Evolutionary conservation across 1,140 invertebrate species (phyloP).

Genomic region (Eupeodes corollae): DNA sequence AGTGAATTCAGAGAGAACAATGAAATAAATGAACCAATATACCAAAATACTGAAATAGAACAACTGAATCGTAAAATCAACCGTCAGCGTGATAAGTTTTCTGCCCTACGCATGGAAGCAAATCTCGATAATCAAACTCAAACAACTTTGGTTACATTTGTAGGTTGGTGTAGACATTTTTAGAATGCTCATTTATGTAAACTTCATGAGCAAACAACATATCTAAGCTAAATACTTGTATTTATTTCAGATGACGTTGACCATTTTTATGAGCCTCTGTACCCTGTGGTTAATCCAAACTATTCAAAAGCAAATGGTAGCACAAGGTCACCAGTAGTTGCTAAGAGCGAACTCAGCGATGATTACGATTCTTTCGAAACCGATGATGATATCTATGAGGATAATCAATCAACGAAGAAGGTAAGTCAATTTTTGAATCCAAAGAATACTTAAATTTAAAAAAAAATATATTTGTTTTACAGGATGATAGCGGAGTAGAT

Average conservation of each 20-base stretch:
- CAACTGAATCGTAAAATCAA: constrained; percentile 1
- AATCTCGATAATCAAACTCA: not conserved
- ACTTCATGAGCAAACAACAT: not conserved
- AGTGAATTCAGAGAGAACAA: constrained; percentile 11
- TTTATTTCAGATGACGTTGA: constrained; percentile 41
- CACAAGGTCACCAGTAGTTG: not conserved
- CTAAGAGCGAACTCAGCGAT: constrained; percentile 17
- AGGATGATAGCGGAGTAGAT: constrained; percentile 40
- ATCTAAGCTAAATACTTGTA: not conserved
- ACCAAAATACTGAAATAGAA: constrained; percentile 23
- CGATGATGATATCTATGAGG: constrained; percentile 44
- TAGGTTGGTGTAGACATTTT: constrained; percentile 22
- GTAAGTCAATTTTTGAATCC: constrained; percentile 12
- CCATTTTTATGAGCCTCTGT: constrained; percentile 48
- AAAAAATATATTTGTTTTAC: constrained; percentile 1
- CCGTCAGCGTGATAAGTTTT: constrained; percentile 1
- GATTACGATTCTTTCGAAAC: constrained; percentile 54
- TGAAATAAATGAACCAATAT: constrained; percentile 19
- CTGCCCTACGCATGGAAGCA: not conserved
- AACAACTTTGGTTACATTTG: constrained; percentile 22
- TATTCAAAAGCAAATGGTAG: not conserved
- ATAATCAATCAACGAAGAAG: constrained; percentile 35
- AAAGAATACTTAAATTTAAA: not conserved
- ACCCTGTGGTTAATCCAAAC: constrained; percentile 20
- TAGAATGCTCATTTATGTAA: not conserved